Conservation (phyloP, 2,113 vertebrate genomes). For the Smithornis capensis region DNA sequence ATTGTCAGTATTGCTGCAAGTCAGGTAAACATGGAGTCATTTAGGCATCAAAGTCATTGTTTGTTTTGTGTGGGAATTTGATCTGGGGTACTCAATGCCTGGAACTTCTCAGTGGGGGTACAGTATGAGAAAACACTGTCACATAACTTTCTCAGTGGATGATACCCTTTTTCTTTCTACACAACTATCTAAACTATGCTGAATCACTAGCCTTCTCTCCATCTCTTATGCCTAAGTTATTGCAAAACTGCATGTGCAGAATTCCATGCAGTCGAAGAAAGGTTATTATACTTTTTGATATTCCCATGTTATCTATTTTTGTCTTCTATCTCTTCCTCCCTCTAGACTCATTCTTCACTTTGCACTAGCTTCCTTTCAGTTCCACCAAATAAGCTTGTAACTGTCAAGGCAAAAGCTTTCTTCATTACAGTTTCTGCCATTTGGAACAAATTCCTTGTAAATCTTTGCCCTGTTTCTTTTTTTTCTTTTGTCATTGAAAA, state of each 20-base stretch:
- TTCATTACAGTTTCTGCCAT: background rate
- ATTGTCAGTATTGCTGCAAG: background rate
- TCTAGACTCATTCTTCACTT: background rate
- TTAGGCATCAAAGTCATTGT: background rate
- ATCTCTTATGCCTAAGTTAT: background rate
- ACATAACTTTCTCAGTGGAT: background rate
- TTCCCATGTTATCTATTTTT: background rate
- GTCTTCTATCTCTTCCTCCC: background rate
- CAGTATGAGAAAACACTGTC: background rate
- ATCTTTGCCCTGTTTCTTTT: background rate
- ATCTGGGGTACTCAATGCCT: background rate
- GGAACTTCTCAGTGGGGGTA: background rate
- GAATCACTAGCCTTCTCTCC: background rate
- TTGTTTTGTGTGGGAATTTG: background rate
- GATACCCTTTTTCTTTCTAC: background rate
- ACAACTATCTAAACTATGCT: background rate
- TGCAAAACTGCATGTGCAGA: background rate
- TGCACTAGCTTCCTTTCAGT: background rate
- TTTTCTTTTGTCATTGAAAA: background rate
- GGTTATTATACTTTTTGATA: background rate
- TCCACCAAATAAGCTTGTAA: background rate
- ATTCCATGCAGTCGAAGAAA: background rate
- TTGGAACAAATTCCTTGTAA: background rate
- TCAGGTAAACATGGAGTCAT: background rate
- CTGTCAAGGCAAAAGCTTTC: background rate